These are phyloP conservation scores for Tachina lurida DNA, from an alignment of 2,888 invertebrate genomes.

Conservation along the genomic window DNA sequence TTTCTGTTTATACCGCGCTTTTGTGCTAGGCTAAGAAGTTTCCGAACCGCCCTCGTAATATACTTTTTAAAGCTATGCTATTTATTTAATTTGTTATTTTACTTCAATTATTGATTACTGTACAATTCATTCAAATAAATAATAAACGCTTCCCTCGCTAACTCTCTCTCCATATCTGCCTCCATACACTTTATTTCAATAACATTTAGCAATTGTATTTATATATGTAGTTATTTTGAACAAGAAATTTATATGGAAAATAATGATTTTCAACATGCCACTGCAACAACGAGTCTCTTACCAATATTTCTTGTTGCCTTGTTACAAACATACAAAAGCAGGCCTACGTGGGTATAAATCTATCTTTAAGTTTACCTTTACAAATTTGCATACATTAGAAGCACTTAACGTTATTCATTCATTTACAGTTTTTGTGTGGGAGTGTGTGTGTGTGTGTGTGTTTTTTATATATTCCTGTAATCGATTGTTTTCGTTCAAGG, in stretches of 20 bases:
- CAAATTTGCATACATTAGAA: conserved; percentile 32
- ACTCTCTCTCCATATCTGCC: neutral
- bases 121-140: neutral
- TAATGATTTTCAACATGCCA: conserved; percentile 52
- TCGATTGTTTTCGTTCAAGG: conserved; percentile 54
- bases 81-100: too few species aligned
- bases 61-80: too few species aligned
- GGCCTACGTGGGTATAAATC: conserved; percentile 41
- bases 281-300: conserved; percentile 34
- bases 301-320: conserved; percentile 1
- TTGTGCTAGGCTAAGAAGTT: too few species aligned
- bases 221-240: conserved; percentile 51
- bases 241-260: conserved; percentile 45
- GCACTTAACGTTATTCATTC: conserved; percentile 42
- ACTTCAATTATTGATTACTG: neutral
- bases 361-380: conserved; percentile 35
- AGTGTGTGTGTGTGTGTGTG: neutral
- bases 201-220: conserved; percentile 21
- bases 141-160: neutral
- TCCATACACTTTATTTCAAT: conserved; percentile 20
- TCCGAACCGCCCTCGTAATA: too few species aligned
- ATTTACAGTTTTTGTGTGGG: neutral
- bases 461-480: conserved; percentile 11
- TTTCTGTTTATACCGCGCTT: too few species aligned
- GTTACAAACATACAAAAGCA: conserved; percentile 27